Percentiles rank a stretch among this genome's conserved stretches.
phyloP scores from a whole-genome alignment of 2,888 invertebrate genomes.

The Chymomyza fuscimana region DNA sequence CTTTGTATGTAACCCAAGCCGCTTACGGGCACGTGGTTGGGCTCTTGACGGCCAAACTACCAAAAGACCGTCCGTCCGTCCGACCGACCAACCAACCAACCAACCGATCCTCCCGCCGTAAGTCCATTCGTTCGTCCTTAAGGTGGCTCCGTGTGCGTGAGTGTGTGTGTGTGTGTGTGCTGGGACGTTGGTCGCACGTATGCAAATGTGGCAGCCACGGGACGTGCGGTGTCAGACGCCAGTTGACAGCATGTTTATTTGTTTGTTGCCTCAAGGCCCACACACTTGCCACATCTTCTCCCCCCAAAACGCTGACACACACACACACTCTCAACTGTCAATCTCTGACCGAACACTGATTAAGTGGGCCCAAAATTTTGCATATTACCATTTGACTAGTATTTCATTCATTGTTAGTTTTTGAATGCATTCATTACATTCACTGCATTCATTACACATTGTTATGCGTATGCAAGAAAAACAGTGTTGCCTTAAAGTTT shows the following conservation, averaged over 20 bases:
- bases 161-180: slow-evolving; percentile 30
- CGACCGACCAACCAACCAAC: neutral
- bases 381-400: neutral
- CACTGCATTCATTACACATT: slow-evolving; percentile 17
- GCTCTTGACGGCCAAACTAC: neutral
- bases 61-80: neutral
- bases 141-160: neutral
- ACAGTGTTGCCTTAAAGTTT: too few species aligned
- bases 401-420: too few species aligned
- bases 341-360: slow-evolving; percentile 2
- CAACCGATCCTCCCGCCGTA: neutral
- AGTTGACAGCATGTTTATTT: slow-evolving; percentile 75
- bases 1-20: slow-evolving; percentile 37
- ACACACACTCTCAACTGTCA: neutral
- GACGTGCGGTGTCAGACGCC: slow-evolving; percentile 71
- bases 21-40: neutral
- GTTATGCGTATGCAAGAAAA: slow-evolving; percentile 1
- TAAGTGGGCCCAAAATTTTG: neutral
- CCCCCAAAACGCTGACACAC: neutral
- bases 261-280: slow-evolving; percentile 61
- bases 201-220: slow-evolving; percentile 46
- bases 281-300: neutral
- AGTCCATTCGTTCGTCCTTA: neutral
- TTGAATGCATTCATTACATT: too few species aligned
- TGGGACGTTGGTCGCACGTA: slow-evolving; percentile 56